phyloP scores from a whole-genome alignment of 2,888 invertebrate genomes.

The Sabatieria punctata region DNA sequence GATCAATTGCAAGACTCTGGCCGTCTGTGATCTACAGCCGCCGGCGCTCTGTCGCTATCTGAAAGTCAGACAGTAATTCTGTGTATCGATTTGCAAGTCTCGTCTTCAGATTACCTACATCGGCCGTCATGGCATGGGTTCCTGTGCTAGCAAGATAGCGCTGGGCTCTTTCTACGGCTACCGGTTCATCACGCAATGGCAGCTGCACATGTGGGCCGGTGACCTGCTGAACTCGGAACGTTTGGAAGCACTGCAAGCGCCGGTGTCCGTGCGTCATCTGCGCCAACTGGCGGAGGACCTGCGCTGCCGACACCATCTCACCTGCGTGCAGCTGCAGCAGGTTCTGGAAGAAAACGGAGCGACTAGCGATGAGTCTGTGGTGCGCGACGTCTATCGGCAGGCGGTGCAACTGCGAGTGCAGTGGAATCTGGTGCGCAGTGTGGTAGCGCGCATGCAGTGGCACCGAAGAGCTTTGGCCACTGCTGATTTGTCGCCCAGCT shows the following conservation, averaged over 20 bases:
- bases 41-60: conserved; percentile 71
- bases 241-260: conserved; percentile 43
- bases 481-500: no score
- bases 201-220: conserved; percentile 32
- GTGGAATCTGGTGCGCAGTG: conserved; percentile 60
- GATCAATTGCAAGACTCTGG: conserved; percentile 64
- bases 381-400: conserved; percentile 52
- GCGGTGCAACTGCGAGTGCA: conserved; percentile 74
- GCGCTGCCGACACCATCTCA: conserved; percentile 59
- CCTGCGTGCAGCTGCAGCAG: conserved; percentile 63
- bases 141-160: conserved; percentile 72
- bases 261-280: conserved; percentile 42
- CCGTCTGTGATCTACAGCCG: conserved; percentile 72
- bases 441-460: conserved; percentile 54
- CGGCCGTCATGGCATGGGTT: conserved; percentile 74
- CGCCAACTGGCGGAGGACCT: conserved; percentile 51
- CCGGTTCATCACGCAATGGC: conserved; percentile 53
- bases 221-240: conserved; percentile 1
- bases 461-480: conserved; percentile 34
- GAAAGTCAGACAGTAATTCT: conserved; percentile 45
- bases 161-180: conserved; percentile 85
- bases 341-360: conserved; percentile 43
- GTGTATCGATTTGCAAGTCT: not conserved
- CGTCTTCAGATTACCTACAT: conserved; percentile 60
- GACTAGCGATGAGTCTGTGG: conserved; percentile 26